Percentiles rank a stretch among this genome's conserved stretches.
Evolutionary conservation across 2,113 vertebrate genomes (phyloP).

Genomic region (Nycticryphes semicollaris): DNA sequence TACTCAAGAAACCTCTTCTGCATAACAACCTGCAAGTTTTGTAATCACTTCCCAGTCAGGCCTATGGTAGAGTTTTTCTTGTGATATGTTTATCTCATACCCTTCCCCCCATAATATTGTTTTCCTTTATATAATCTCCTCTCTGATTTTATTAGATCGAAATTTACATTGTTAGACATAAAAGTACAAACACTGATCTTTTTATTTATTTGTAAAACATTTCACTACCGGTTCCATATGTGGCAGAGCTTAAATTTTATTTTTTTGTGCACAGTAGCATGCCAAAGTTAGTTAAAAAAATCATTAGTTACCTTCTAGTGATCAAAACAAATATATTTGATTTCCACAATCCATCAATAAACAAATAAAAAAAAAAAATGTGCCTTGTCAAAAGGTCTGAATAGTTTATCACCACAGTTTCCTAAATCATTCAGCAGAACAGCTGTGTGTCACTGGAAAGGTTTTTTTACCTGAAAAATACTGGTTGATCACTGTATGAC

Average conservation of each 20-base stretch:
- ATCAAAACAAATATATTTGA: not conserved
- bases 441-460: not conserved
- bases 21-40: not conserved
- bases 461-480: conserved; percentile 91
- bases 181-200: not conserved
- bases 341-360: not conserved
- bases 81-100: not conserved
- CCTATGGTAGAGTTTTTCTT: not conserved
- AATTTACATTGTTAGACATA: not conserved
- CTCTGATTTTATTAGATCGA: not conserved
- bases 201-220: not conserved
- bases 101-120: not conserved
- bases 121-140: not conserved
- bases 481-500: conserved; percentile 86
- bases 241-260: not conserved
- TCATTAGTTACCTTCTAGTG: not conserved
- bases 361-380: not conserved
- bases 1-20: not conserved
- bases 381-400: not conserved
- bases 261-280: not conserved
- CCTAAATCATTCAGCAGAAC: not conserved
- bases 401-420: not conserved
- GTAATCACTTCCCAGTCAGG: not conserved
- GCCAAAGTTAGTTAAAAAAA: not conserved
- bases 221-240: not conserved